Evolutionary conservation across 2,888 invertebrate species (phyloP), one percentile per base, ranked within the genome.

Genomic region (Hipparchia semele): DNA sequence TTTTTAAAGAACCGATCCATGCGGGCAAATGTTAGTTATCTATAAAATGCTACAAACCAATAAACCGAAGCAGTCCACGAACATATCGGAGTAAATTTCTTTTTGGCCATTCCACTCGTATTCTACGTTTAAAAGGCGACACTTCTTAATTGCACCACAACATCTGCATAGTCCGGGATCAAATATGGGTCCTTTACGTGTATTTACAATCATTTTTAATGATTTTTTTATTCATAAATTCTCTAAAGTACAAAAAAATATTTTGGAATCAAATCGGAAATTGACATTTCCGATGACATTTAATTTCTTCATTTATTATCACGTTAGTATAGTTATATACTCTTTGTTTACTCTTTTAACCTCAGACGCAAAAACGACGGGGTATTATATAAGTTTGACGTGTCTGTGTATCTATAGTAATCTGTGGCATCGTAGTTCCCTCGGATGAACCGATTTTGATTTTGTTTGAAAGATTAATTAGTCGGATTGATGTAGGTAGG

Each of bases 41-140:
- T 39, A 60, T 0, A 60, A 59, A 62, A 64, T 6, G 46, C 71
- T 58, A 83, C 87, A 80, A 75, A 92, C 91, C 83, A 92, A 75
- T 72, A 92, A 80, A 8, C 92, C 92, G 78, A 90, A 92, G 79
- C 90, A 90, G 74, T 91, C 91, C 7, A 92, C 83, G 76, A 92
- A 89, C 85, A 92, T 88, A 77, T 92, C 91, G 0, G 87, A 84
- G 72, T 92, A 92, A 0, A 89, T 81, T 80, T 92, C 91, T 77
- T 85, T 86, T 56, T 86, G 85, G 0, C 89, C 90, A 46, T 83
- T 80, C 84, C 87, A 91, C 23, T 87, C 85, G 73, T 92, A 92
- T 78, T 91, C 90, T 2, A 85, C 81, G 75, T 89, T 91, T n/a
- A 92, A 70, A 8, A 92, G 66, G 0, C 91, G 86, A 78, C 92